Percentiles rank a stretch among this genome's conserved stretches.
Evolutionary conservation across 2,888 invertebrate species (phyloP).

Genomic region (Zonitis immaculata): DNA sequence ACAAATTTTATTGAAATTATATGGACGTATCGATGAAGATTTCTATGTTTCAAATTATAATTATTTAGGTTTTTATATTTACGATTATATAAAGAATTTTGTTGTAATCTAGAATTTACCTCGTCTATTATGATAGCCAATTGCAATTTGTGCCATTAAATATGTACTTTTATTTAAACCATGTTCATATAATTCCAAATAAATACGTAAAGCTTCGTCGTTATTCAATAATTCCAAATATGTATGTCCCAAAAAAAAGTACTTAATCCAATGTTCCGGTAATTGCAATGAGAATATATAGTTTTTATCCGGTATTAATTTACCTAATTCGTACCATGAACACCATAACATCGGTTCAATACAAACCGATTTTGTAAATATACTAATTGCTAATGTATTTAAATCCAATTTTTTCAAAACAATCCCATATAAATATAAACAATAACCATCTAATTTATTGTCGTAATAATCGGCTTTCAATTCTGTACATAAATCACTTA

Average conservation of each 20-base stretch:
- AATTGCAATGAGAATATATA: constrained; percentile 61
- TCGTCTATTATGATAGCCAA: constrained; percentile 88
- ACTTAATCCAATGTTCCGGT: constrained; percentile 92
- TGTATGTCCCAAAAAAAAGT: constrained; percentile 86
- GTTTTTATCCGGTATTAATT: constrained; percentile 68
- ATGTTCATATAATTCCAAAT: constrained; percentile 66
- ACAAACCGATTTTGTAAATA: constrained; percentile 73
- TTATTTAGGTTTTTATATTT: constrained; percentile 34
- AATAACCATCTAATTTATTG: constrained; percentile 77
- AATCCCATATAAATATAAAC: constrained; percentile 84
- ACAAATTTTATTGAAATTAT: constrained; percentile 32
- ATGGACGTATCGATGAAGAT: constrained; percentile 21
- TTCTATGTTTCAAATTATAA: constrained; percentile 35
- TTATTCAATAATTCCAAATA: constrained; percentile 86
- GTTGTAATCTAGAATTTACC: constrained; percentile 50
- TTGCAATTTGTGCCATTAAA: constrained; percentile 86
- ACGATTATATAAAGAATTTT: constrained; percentile 34
- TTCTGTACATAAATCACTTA: constrained; percentile 56
- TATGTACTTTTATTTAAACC: constrained; percentile 88
- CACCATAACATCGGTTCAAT: constrained; percentile 87
- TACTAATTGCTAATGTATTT: constrained; percentile 69
- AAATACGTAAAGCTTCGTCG: constrained; percentile 83
- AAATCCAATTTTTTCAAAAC: constrained; percentile 84
- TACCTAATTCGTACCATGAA: constrained; percentile 89
- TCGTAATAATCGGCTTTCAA: constrained; percentile 56